These are phyloP conservation scores for Heliconius melpomene DNA, from an alignment of 1,140 invertebrate genomes.

Conservation along the genomic window DNA sequence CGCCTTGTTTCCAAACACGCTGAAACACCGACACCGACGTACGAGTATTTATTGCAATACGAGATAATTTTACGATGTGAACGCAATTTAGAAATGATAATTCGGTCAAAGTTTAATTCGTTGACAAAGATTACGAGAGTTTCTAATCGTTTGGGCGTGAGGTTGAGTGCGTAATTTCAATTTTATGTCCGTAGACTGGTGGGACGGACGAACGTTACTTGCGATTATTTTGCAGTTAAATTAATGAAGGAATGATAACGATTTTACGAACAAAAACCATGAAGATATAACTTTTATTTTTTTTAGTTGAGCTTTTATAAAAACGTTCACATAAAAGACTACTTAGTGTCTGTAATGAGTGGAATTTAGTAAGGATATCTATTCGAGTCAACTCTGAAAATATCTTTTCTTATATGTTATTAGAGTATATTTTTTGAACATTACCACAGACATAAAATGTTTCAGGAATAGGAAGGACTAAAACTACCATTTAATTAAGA, in stretches of 20 bases:
- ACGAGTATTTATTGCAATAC: slow-evolving; percentile 70
- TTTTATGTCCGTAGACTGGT: slow-evolving; percentile 72
- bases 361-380: background rate
- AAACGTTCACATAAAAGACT: background rate
- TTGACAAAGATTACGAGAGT: slow-evolving; percentile 72
- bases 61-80: slow-evolving; percentile 78
- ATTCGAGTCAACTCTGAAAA: background rate
- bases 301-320: background rate
- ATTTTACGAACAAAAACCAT: slow-evolving; percentile 28
- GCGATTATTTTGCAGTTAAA: slow-evolving; percentile 59
- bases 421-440: too few species aligned
- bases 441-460: too few species aligned
- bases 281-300: slow-evolving; percentile 10
- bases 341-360: background rate
- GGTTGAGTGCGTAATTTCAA: slow-evolving; percentile 63
- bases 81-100: slow-evolving; percentile 63
- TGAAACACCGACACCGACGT: slow-evolving; percentile 46
- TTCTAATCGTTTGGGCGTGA: slow-evolving; percentile 68
- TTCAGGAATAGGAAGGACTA: too few species aligned
- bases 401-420: too few species aligned
- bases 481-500: too few species aligned
- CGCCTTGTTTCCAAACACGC: slow-evolving; percentile 72
- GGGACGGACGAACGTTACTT: slow-evolving; percentile 52
- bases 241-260: slow-evolving; percentile 51
- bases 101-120: slow-evolving; percentile 79